A percentile compares a stretch with the other conserved stretches of the same genome.
Conservation (phyloP, 2,888 invertebrate species). For the Sinohyriopsis cumingii region DNA sequence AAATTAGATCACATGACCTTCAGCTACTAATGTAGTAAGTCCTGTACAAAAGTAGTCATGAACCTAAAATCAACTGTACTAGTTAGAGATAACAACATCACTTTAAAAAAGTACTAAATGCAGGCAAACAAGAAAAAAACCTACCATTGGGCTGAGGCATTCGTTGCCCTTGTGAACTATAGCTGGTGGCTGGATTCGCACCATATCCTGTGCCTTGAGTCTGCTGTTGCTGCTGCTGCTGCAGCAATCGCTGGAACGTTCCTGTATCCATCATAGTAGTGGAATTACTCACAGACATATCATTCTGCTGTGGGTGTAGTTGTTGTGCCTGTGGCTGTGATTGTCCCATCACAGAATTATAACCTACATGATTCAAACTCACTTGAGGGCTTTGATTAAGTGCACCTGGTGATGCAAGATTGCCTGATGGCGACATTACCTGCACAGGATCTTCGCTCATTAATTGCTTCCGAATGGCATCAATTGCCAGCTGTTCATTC, state of each 20-base stretch:
- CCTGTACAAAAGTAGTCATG: no score
- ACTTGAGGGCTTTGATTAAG: conserved; percentile 4
- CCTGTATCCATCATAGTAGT: no score
- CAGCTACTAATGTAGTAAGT: no score
- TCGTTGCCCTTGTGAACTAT: conserved; percentile 51
- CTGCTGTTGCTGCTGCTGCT: conserved; percentile 28
- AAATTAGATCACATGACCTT: no score
- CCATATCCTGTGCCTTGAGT: conserved; percentile 37
- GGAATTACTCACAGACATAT: no score
- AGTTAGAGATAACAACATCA: no score
- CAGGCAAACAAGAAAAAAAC: conserved; percentile 14
- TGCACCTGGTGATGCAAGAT: no score
- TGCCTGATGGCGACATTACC: conserved; percentile 3
- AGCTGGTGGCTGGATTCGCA: conserved; percentile 21
- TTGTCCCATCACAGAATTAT: neutral
- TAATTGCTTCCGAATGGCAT: conserved; percentile 90
- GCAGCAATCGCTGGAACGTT: conserved; percentile 74
- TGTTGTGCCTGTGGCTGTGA: conserved; percentile 19
- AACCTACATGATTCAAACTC: neutral
- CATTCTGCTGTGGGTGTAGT: conserved; percentile 11
- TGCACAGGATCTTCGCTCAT: conserved; percentile 78
- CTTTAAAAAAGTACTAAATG: no score
- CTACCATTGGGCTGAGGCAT: conserved; percentile 58
- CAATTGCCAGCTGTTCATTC: conserved; percentile 86
- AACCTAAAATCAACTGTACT: no score